Evolutionary conservation across 2,888 invertebrate species (phyloP).

Genomic region (Bombyx huttoni): DNA sequence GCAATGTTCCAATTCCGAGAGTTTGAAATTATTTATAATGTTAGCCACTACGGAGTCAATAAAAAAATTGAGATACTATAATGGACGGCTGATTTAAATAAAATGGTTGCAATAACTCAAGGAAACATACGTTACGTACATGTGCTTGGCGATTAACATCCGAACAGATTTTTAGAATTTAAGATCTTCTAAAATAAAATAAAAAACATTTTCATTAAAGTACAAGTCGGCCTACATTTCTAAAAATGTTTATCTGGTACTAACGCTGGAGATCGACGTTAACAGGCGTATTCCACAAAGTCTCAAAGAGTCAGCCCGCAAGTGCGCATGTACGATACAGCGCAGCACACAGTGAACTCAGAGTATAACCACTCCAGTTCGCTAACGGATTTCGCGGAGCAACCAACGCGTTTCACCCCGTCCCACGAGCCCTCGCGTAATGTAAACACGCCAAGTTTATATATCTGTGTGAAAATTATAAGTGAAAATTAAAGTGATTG

Average conservation of each 20-base stretch:
- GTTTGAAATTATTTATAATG: too few species aligned
- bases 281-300: constrained; percentile 50
- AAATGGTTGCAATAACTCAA: too few species aligned
- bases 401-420: constrained; percentile 21
- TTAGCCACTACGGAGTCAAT: too few species aligned
- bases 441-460: constrained; percentile 27
- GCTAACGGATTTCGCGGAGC: constrained; percentile 31
- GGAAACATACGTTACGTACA: too few species aligned
- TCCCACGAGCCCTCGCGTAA: constrained; percentile 20
- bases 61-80: too few species aligned
- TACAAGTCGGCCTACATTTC: constrained; percentile 30
- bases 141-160: too few species aligned
- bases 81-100: too few species aligned
- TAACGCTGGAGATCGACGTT: constrained; percentile 44
- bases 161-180: too few species aligned
- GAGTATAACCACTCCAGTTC: constrained; percentile 41
- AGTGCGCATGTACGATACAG: constrained; percentile 53
- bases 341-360: constrained; percentile 33
- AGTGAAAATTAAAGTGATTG: not conserved
- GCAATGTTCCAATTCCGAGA: too few species aligned
- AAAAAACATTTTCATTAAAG: constrained; percentile 15
- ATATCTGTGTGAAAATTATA: constrained; percentile 16
- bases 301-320: constrained; percentile 39
- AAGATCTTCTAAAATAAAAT: too few species aligned
- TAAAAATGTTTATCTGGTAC: constrained; percentile 46